Percentiles rank a stretch among this genome's conserved stretches.
Evolutionary conservation across 2,888 invertebrate species (phyloP).

Genomic region (Crossocerus cetratus): DNA sequence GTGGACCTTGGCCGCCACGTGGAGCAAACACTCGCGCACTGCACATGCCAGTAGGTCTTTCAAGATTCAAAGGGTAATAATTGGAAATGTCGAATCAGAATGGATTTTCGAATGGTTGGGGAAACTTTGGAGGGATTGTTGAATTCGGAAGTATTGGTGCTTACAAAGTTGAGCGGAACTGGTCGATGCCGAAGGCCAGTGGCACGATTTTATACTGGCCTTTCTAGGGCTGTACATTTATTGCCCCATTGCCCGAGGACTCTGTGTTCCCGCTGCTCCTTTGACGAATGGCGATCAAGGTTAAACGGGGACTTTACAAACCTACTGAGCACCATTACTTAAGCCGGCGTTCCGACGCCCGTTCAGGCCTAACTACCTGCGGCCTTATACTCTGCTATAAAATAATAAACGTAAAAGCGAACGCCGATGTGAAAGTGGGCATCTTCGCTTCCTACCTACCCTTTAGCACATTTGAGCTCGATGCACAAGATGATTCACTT

Average conservation of each 20-base stretch:
- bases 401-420: constrained; percentile 72
- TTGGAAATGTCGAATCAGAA: too few relatives aligned
- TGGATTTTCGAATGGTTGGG: too few relatives aligned
- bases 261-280: constrained; percentile 66
- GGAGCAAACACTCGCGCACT: too few relatives aligned
- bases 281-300: constrained; percentile 71
- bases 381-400: constrained; percentile 70
- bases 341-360: constrained; percentile 66
- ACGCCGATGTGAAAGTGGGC: constrained; percentile 1
- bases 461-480: too few relatives aligned
- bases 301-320: constrained; percentile 72
- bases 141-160: too few relatives aligned
- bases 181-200: constrained; percentile 28
- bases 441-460: background rate
- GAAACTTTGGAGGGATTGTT: too few relatives aligned
- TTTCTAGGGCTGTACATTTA: constrained; percentile 70
- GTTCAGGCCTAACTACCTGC: constrained; percentile 66
- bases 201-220: constrained; percentile 61
- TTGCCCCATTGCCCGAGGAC: constrained; percentile 63
- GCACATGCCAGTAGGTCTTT: too few relatives aligned
- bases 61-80: too few relatives aligned
- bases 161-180: background rate
- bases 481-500: too few relatives aligned
- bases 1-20: too few relatives aligned
- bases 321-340: constrained; percentile 65